These are phyloP conservation scores for Andrena flavipes DNA, from an alignment of 2,888 invertebrate species.

Conservation along the genomic window DNA sequence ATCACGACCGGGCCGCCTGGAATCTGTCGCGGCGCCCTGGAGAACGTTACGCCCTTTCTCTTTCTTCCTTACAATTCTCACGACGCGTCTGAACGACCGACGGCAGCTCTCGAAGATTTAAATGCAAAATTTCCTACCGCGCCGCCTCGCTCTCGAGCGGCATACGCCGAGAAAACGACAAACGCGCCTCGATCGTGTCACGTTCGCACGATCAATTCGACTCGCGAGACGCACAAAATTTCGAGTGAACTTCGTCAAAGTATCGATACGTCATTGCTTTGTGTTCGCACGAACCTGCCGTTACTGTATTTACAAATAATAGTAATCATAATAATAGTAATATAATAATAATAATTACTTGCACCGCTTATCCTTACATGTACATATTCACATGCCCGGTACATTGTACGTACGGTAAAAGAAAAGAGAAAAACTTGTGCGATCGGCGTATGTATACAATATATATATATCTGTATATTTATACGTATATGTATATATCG, in stretches of 20 bases:
- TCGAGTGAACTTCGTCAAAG: constrained; percentile 21
- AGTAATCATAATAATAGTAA: constrained; percentile 29
- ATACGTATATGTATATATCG: constrained; percentile 24
- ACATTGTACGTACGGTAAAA: constrained; percentile 56
- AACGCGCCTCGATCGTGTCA: neutral
- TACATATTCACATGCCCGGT: constrained; percentile 56
- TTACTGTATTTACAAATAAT: constrained; percentile 68
- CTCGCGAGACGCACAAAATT: constrained; percentile 2
- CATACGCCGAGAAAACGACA: neutral
- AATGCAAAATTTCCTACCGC: constrained; percentile 27
- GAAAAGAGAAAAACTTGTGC: constrained; percentile 67
- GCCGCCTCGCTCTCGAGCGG: constrained; percentile 17
- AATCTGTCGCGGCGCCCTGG: neutral
- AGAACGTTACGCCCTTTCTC: neutral
- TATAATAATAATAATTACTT: constrained; percentile 52
- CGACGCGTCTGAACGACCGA: neutral
- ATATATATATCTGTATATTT: constrained; percentile 36
- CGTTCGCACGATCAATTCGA: neutral
- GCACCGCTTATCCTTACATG: constrained; percentile 55
- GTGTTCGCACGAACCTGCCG: constrained; percentile 41
- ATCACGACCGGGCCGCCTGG: neutral
- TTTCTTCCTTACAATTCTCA: neutral
- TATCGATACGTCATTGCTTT: constrained; percentile 41
- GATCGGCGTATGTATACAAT: constrained; percentile 60
- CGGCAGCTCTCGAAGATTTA: constrained; percentile 20